Evolutionary conservation across 2,113 vertebrate species (phyloP).

Genomic region (Bothrops jararaca): DNA sequence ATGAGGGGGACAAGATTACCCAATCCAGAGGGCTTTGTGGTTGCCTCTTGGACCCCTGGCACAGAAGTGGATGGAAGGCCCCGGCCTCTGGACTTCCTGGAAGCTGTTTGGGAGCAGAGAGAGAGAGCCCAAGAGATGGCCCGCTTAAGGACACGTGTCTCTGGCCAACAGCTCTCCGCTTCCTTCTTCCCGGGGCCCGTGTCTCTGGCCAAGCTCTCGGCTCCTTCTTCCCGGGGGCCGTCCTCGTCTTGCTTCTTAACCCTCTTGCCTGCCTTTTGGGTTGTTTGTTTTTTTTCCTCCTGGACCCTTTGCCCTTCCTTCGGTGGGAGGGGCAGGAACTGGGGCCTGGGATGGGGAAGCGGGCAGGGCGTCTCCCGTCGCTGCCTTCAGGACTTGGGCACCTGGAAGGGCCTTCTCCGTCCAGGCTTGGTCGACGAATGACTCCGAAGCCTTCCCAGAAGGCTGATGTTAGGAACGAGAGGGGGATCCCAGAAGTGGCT

Average conservation of each 20-base stretch:
- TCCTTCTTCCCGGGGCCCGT: not conserved
- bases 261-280: not conserved
- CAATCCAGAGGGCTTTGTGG: not conserved
- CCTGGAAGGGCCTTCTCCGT: not conserved
- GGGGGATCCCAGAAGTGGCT: not conserved
- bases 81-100: not conserved
- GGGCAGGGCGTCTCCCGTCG: not conserved
- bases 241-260: not conserved
- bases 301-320: not conserved
- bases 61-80: not conserved
- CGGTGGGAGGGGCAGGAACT: not conserved
- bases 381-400: not conserved
- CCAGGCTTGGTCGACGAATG: not conserved
- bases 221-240: not conserved
- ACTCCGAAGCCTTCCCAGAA: not conserved
- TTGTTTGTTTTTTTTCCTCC: not conserved
- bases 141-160: accelerated
- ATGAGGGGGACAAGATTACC: not conserved
- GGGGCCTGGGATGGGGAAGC: not conserved
- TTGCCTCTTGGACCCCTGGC: not conserved
- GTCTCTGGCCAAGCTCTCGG: not conserved
- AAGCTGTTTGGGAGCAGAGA: not conserved
- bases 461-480: not conserved
- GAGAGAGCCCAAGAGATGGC: not conserved
- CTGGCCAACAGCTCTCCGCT: not conserved